Percentiles rank a stretch among this genome's conserved stretches.
Conservation (phyloP, 2,113 vertebrate genomes). For the Spheniscus mendiculus region DNA sequence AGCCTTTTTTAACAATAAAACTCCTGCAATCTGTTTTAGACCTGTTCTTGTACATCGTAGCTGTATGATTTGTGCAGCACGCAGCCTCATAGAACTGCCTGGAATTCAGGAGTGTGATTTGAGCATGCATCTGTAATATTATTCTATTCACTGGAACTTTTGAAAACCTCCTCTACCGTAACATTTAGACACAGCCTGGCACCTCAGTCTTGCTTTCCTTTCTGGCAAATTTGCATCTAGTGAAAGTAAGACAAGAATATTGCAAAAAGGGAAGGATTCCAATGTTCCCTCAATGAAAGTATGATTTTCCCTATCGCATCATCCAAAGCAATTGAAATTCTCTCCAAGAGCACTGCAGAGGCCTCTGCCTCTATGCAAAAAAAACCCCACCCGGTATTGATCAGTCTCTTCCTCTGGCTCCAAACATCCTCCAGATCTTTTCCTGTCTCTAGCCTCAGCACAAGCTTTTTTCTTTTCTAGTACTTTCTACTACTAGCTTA, state of each 20-base stretch:
- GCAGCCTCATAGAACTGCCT: background rate
- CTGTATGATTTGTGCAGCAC: background rate
- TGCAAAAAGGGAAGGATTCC: background rate
- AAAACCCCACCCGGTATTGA: background rate
- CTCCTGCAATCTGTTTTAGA: background rate
- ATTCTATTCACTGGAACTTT: background rate
- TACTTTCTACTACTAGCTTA: background rate
- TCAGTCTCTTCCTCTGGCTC: background rate
- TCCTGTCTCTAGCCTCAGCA: background rate
- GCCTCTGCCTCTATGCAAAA: background rate
- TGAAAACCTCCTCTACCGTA: background rate
- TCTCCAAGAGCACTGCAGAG: background rate
- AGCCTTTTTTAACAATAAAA: slow-evolving; percentile 11
- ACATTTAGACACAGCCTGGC: background rate
- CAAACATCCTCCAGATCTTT: background rate
- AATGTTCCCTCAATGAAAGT: background rate
- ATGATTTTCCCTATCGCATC: background rate
- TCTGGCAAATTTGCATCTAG: background rate
- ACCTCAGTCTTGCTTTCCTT: background rate
- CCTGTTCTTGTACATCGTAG: background rate
- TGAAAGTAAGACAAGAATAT: background rate
- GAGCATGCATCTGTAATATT: background rate
- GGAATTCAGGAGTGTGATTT: background rate
- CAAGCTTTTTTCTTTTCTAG: background rate
- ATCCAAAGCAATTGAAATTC: background rate